These are phyloP conservation scores for Hydroisotoma schaefferi DNA, from an alignment of 2,888 invertebrate genomes.

Conservation along the genomic window DNA sequence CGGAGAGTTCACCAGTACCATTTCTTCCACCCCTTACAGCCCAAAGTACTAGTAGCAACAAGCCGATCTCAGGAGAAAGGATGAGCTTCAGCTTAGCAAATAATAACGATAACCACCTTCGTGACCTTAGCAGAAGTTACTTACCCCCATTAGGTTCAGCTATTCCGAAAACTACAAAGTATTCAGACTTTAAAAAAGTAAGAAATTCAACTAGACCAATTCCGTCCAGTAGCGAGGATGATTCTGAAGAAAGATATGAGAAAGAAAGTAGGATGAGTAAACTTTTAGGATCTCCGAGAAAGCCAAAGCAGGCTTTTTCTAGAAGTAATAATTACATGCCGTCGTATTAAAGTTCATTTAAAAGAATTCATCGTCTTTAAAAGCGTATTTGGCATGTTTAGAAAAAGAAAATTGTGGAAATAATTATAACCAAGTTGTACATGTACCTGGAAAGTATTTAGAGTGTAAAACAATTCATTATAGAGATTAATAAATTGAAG, in stretches of 20 bases:
- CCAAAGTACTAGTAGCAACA: not conserved
- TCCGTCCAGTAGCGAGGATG: constrained; percentile 34
- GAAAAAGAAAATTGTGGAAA: not conserved
- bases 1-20: not conserved
- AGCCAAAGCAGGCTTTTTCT: not conserved
- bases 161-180: constrained; percentile 43
- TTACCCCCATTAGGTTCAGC: constrained; percentile 36
- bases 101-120: constrained; percentile 8
- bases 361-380: too few species aligned
- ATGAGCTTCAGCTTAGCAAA: constrained; percentile 10
- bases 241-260: constrained; percentile 24
- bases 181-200: constrained; percentile 38
- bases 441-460: not conserved
- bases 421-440: not conserved
- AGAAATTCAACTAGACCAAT: not conserved
- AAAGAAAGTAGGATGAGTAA: constrained; percentile 7
- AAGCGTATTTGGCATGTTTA: too few species aligned
- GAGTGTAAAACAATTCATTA: too few species aligned
- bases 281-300: not conserved
- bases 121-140: constrained; percentile 8
- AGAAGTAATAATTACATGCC: not conserved
- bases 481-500: not conserved
- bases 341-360: not conserved
- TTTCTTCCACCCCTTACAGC: not conserved
- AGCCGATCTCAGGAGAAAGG: constrained; percentile 23